Base-by-base conservation (phyloP, 2,113 vertebrate species). In the Noturus placidus region DNA sequence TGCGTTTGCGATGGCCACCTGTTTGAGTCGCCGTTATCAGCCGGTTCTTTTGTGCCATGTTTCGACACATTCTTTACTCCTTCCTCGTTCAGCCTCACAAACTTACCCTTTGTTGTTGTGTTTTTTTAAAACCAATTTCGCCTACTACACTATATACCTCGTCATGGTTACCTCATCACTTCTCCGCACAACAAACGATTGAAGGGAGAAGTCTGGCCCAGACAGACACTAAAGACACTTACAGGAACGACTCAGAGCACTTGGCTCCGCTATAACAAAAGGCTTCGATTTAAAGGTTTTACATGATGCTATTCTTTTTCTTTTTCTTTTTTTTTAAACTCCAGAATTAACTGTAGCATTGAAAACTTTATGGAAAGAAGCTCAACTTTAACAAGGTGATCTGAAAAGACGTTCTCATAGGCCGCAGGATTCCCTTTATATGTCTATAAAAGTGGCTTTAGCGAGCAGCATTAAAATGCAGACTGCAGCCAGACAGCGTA, bases 1-100 rank as follows among this genome's bases (percentile, higher is more conserved):
- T 89, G 86, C 86, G 35, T 82, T 88, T 84, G 87, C 92, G 90
- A 93, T 93, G 94, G 92, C 94, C 94, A 95, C 95, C 94, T 95
- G 95, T 95, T 94, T 22, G 13, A 61, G 17, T 7, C 22, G 33
- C 52, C 20, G 38, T 33, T 72, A 84, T 54, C 82, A 38, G 56
- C 22, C 74, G 54, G 14, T 54, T 59, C 92, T 92, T 93, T 94
- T 94, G 93, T 94, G 85, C 89, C 79, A 86, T 88, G 25, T 81
- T 90, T 87, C 50, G 25, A 91, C 92, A 91, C 93, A 92, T 94
- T 94, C 92, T 91, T 95, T 92, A 87, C 91, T 92, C 92, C 91
- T 87, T 92, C 92, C 91, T 87, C 92, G 92, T 93, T 91, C 92
- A 88, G 85, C 86, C 70, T 76, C 56, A 46, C 92, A 95, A 95